Evolutionary conservation across 2,797 vertebrate species (phyloP).

Genomic region (Gallinago nigripennis): DNA sequence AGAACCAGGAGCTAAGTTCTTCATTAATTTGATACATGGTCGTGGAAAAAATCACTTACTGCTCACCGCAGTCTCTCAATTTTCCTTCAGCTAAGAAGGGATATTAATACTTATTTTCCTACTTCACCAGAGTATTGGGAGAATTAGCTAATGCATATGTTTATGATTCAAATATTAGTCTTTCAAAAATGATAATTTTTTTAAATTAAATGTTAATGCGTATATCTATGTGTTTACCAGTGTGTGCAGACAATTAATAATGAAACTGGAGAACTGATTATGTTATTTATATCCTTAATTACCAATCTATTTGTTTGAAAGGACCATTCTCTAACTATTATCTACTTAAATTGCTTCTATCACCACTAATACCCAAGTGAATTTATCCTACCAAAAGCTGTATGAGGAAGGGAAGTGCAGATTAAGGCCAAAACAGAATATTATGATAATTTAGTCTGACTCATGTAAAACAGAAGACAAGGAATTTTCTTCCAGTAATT

Average conservation of each 20-base stretch:
- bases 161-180: not conserved
- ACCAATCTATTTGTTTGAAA: not conserved
- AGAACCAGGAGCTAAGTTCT: not conserved
- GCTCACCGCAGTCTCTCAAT: not conserved
- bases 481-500: not conserved
- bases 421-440: not conserved
- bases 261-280: not conserved
- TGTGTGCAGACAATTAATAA: not conserved
- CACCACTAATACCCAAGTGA: not conserved
- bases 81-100: not conserved
- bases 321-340: not conserved
- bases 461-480: not conserved
- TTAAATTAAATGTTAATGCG: not conserved
- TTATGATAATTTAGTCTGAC: not conserved
- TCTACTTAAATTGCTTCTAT: not conserved
- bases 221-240: not conserved
- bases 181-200: not conserved
- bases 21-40: conserved; percentile 19
- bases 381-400: not conserved
- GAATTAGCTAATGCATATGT: not conserved
- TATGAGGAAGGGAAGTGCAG: not conserved
- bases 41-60: conserved; percentile 11
- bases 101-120: not conserved
- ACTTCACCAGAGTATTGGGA: not conserved
- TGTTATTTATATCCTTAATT: not conserved